Base-by-base conservation (phyloP, 2,888 invertebrate genomes). In the Ophonus ardosiacus region DNA sequence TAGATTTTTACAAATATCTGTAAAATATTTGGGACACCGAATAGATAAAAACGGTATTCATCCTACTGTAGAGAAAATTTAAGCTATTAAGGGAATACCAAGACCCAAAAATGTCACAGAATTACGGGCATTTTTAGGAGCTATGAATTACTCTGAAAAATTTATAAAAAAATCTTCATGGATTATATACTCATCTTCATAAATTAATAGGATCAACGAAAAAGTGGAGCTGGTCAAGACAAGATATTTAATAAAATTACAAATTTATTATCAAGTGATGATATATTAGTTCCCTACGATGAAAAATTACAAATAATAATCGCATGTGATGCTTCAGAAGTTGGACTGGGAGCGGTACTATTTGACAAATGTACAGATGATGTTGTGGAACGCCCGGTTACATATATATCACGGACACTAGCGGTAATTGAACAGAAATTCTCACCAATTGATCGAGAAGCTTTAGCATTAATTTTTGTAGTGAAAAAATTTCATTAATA, bases 301-400 rank as follows among this genome's bases (percentile, higher is more conserved):
- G 40, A 21, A 17, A 31, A 31, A 10, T 7, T 38, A 24, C n/a
- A n/a, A n/a, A n/a, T 74, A 38, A 7, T 38, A 4, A 17, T 74
- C 8, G 88, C 89, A 4, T 88, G 90, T 31, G 87, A 90, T 87
- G 90, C 91, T 0, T 89, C 89, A n/a, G 88, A 88, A 10, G 86
- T 88, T 68, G 89, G 89, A 0, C 68, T 90, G 15, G 90, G 89
- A 0, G 88, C 90, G 7, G 89, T 88, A 18, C 61, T 88, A 15
- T 86, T 85, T 38, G 86, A 86, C 13, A 80, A 82, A 24, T 65
- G 85, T 87, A 10, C 85, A 8, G 63, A 88, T 85, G 51, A 86
- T n/a, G n/a, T n/a, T 86, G 8, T 71, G 80, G 86, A 86, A 68
- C 84, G 74, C 63, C 87, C 88, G 6, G 84, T 88, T 13, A 80